A percentile compares a stretch with the other conserved stretches of the same genome.
Evolutionary conservation across 2,113 vertebrate genomes (phyloP).

Genomic region (Thunnus thynnus): DNA sequence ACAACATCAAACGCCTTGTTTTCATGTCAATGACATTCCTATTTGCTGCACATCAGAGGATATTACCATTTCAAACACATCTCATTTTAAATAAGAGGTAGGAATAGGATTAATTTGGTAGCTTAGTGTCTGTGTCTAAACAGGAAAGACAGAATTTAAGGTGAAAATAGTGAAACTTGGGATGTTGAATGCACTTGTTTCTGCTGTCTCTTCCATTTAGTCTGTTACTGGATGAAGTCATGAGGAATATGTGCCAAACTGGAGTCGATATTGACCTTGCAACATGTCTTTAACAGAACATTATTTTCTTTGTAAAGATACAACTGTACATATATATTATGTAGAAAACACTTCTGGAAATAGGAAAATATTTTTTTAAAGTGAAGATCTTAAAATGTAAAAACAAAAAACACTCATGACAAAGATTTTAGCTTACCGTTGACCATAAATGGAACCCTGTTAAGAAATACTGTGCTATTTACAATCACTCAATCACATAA

Average conservation of each 20-base stretch:
- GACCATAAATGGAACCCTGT: slow-evolving; percentile 29
- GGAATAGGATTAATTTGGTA: slow-evolving; percentile 18
- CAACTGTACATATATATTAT: slow-evolving; percentile 70
- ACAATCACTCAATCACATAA: slow-evolving; percentile 56
- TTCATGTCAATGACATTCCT: slow-evolving; percentile 58
- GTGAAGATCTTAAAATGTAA: slow-evolving; percentile 56
- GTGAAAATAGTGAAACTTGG: not conserved
- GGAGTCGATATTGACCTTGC: slow-evolving; percentile 52
- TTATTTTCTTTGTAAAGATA: slow-evolving; percentile 73
- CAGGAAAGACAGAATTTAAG: slow-evolving; percentile 13
- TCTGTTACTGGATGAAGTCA: slow-evolving; percentile 37
- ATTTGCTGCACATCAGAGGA: slow-evolving; percentile 39
- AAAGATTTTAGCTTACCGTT: slow-evolving; percentile 43
- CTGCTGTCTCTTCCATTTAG: slow-evolving; percentile 32
- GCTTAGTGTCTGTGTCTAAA: slow-evolving; percentile 33
- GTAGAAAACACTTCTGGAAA: slow-evolving; percentile 69
- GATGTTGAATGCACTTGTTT: slow-evolving; percentile 7
- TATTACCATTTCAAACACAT: slow-evolving; percentile 47
- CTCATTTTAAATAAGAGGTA: slow-evolving; percentile 26
- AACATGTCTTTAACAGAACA: slow-evolving; percentile 57
- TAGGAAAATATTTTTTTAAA: slow-evolving; percentile 81
- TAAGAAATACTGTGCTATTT: slow-evolving; percentile 60
- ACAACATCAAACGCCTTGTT: slow-evolving; percentile 32
- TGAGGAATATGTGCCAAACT: slow-evolving; percentile 75
- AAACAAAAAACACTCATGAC: slow-evolving; percentile 26